Percentiles rank a stretch among this genome's conserved stretches.
These are phyloP conservation scores for Cyclophora punctaria DNA, from an alignment of 2,888 invertebrate genomes.

Conservation along the genomic window DNA sequence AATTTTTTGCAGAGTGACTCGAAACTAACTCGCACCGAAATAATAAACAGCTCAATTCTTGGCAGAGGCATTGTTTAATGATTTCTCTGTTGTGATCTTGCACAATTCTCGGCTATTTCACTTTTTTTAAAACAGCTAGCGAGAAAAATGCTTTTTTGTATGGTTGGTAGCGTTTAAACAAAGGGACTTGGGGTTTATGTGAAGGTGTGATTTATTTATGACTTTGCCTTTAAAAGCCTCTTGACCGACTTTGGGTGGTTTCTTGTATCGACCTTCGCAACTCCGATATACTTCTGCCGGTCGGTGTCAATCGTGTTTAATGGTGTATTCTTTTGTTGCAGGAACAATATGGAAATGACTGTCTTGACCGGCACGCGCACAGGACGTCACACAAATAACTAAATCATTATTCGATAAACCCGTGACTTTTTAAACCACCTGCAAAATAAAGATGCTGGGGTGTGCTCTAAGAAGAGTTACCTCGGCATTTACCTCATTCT, in stretches of 20 bases:
- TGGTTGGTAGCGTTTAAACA: slow-evolving; percentile 73
- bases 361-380: slow-evolving; percentile 30
- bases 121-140: slow-evolving; percentile 55
- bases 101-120: slow-evolving; percentile 58
- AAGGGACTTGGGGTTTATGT: slow-evolving; percentile 56
- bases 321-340: slow-evolving; percentile 58
- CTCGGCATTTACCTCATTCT: slow-evolving; percentile 47
- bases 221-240: slow-evolving; percentile 56
- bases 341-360: slow-evolving; percentile 61
- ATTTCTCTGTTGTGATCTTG: slow-evolving; percentile 72
- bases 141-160: slow-evolving; percentile 64
- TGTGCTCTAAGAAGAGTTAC: slow-evolving; percentile 60
- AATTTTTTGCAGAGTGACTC: slow-evolving; percentile 60
- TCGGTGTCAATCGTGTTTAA: slow-evolving; percentile 39
- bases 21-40: slow-evolving; percentile 55
- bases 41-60: slow-evolving; percentile 75
- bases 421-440: slow-evolving; percentile 39
- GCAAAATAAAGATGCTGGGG: slow-evolving; percentile 70
- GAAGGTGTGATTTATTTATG: slow-evolving; percentile 75
- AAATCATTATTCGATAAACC: slow-evolving; percentile 29
- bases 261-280: slow-evolving; percentile 35
- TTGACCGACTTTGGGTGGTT: slow-evolving; percentile 62
- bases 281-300: slow-evolving; percentile 27
- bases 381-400: slow-evolving; percentile 31
- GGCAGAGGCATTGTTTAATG: slow-evolving; percentile 72